Evolutionary conservation across 1,140 invertebrate genomes (phyloP), one percentile per base, ranked within the genome.

Genomic region (Papilio helenus): DNA sequence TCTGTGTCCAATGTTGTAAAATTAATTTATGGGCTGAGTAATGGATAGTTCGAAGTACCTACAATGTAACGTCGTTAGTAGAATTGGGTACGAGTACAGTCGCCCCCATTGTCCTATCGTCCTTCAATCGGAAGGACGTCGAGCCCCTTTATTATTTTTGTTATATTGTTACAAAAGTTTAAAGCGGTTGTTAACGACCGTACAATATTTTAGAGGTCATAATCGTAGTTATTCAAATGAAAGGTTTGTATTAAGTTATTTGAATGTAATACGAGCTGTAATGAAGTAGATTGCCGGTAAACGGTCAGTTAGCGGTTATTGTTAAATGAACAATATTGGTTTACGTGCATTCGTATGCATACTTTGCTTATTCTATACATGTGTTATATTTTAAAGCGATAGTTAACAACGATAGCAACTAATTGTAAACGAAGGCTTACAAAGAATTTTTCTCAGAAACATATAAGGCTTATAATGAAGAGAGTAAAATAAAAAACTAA

Each of bases 61-160:
- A 39, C 34, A 39, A 5, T 34, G 82, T 79, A 71, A 80, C 86
- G 84, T 84, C 83, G 84, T 91, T 90, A 84, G 83, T 77, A 81
- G 81, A 79, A 81, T 82, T 81, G 80, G 82, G 83, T 58, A 46
- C 51, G 82, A 82, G 82, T 84, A 83, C 83, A 85, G 85, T 85
- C 80, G 83, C 80, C 86, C 86, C 83, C 85, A 88, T 93, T 92
- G 90, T 91, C 85, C 85, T 72, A 20, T 51, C 83, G 90, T 91
- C 91, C 89, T 90, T 91, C 87, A 89, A 61, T 80, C 80, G 84
- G 81, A 87, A 90, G 90, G 89, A 90, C 81, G 85, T 83, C 79
- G 84, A 79, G 82, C 83, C 80, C 82, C 85, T 81, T 80, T 81
- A 79, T 81, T 89, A 83, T 55, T 83, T 80, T 79, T 77, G 78